These are phyloP conservation scores for Sus cebifrons DNA, from an alignment of 2,797 vertebrate genomes.

Conservation along the genomic window DNA sequence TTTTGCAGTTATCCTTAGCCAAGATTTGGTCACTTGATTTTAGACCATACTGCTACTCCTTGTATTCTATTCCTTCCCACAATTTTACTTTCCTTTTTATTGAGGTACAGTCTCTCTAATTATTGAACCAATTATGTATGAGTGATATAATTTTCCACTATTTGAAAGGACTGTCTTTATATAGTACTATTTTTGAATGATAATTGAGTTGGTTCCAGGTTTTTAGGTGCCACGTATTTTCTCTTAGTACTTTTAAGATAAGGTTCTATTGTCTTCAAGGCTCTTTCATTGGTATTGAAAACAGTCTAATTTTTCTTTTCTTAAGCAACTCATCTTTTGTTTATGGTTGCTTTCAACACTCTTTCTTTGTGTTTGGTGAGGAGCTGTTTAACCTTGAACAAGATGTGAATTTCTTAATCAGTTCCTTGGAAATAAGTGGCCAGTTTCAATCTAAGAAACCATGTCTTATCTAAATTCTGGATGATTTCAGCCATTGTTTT, in stretches of 20 bases:
- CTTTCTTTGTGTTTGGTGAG: neutral
- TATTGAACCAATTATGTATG: neutral
- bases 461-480: neutral
- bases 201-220: neutral
- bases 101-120: neutral
- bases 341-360: neutral
- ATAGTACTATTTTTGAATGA: neutral
- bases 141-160: neutral
- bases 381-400: neutral
- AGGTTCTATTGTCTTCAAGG: neutral
- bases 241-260: neutral
- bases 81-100: neutral
- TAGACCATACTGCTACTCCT: neutral
- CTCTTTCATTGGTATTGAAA: neutral
- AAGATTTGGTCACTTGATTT: neutral
- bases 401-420: neutral
- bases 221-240: slow-evolving; percentile 12
- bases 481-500: neutral
- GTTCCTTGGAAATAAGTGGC: neutral
- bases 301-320: neutral
- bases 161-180: slow-evolving; percentile 2
- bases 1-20: neutral
- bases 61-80: neutral
- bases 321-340: neutral
- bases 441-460: neutral